Base-by-base conservation (phyloP, 2,888 invertebrate species). In the Trissolcus japonicus region DNA sequence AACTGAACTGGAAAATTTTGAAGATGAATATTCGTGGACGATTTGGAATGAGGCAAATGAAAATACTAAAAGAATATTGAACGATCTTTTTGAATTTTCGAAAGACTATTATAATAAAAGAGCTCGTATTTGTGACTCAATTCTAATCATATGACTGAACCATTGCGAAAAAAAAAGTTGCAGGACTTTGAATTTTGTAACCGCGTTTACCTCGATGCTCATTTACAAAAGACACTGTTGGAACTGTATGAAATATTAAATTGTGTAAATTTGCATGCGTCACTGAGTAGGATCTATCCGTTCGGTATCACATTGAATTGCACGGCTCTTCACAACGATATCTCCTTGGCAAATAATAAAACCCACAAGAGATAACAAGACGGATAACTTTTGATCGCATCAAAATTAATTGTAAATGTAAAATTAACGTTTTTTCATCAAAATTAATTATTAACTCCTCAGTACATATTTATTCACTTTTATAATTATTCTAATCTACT, bases 241-340 rank as follows among this genome's bases (percentile, higher is more conserved):
- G 63, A 59, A 63, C 57, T 76, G 53, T 67, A 55, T 71, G 71
- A 71, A 76, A 76, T 62, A 61, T 67, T 55, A 67, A 76, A 76
- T 76, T 76, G 76, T 76, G 76, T 72, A 76, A 76, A 76, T 53
- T 57, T 48, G 46, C 48, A 66, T 72, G 72, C 76, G 72, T 68
- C 62, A 77, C 72, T 73, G 68, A 77, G 16, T 73, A 73, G 72
- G 59, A 67, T 67, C n/a, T 46, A 35, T 62, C 53, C 65, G 56
- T 66, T 69, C 71, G 66, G 51, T 76, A 67, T 69, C 65, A 62
- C 67, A 54, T 67, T 48, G 54, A 66, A 76, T 71, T 71, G 43
- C 53, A 51, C 29, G 60, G 50, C n/a, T 59, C 54, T 60, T 40
- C 1, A 14, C 51, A 54, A 21, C 19, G 50, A 63, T 60, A 66